Evolutionary conservation across 2,113 vertebrate species (phyloP).

Genomic region (Clarias macrocephalus): DNA sequence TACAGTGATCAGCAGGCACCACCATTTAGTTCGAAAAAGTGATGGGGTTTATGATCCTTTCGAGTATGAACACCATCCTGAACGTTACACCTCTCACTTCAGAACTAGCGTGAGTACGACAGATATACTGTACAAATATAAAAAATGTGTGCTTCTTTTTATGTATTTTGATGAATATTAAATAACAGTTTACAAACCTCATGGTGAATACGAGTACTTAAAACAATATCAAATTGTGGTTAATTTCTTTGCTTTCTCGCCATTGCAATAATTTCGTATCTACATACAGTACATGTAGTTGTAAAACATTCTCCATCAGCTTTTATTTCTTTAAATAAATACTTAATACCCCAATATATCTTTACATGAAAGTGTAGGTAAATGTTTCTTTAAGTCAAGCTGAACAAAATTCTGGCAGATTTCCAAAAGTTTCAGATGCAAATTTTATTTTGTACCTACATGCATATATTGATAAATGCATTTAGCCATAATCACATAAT

Average conservation of each 20-base stretch:
- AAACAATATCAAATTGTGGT: neutral
- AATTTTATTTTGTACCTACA: neutral
- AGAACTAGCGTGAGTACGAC: slow-evolving; percentile 81
- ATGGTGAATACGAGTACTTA: neutral
- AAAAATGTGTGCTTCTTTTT: neutral
- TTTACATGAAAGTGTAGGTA: neutral
- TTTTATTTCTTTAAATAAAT: neutral
- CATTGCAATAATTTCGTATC: neutral
- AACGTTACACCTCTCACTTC: slow-evolving; percentile 90
- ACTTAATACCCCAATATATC: neutral
- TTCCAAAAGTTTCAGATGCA: neutral
- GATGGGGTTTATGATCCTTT: slow-evolving; percentile 86
- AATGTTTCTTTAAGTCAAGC: neutral
- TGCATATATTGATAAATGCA: neutral
- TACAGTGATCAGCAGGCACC: slow-evolving; percentile 93
- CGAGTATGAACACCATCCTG: slow-evolving; percentile 90
- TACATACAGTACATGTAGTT: neutral
- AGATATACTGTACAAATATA: neutral
- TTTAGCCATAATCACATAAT: neutral
- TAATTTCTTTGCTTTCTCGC: neutral
- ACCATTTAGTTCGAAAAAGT: slow-evolving; percentile 91
- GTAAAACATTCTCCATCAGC: neutral
- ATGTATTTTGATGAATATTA: neutral
- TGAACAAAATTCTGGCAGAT: neutral
- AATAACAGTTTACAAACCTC: neutral